Percentiles rank a stretch among this genome's conserved stretches.
Evolutionary conservation across 2,113 vertebrate genomes (phyloP).

Genomic region (Monopterus albus): DNA sequence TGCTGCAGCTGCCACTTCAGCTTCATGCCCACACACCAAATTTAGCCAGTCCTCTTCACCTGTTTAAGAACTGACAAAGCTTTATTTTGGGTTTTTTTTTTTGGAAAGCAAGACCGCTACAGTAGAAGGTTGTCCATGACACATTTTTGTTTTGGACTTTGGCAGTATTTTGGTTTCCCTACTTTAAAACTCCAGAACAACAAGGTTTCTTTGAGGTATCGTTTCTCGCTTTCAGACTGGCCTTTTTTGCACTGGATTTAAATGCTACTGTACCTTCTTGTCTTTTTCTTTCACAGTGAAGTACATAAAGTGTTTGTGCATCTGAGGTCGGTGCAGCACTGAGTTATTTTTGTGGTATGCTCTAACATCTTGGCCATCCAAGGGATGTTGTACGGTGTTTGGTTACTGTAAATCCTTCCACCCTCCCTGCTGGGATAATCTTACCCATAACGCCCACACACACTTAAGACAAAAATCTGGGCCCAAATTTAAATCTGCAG

Average conservation of each 20-base stretch:
- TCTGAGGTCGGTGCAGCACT: constrained; percentile 14
- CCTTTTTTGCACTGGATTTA: neutral
- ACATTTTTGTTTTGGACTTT: neutral
- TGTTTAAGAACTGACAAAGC: neutral
- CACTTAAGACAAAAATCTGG: constrained; percentile 39
- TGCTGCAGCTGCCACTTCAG: too few species aligned
- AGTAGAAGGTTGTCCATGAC: neutral
- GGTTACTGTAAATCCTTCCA: constrained; percentile 57
- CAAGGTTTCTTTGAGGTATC: neutral
- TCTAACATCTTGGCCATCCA: constrained; percentile 64
- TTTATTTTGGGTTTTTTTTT: neutral
- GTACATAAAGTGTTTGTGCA: constrained; percentile 1
- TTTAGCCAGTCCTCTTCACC: too few species aligned
- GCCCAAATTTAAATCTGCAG: constrained; percentile 42
- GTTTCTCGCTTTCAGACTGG: neutral
- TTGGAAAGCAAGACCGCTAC: too few species aligned
- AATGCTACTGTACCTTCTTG: neutral
- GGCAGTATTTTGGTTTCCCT: neutral
- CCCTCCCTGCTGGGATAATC: constrained; percentile 51
- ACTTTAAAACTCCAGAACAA: neutral
- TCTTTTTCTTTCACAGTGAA: neutral
- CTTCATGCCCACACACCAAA: too few species aligned
- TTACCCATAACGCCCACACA: neutral
- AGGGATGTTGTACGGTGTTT: constrained; percentile 69
- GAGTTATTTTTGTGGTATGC: constrained; percentile 65